Evolutionary conservation across 1,140 invertebrate genomes (phyloP).

Genomic region (Schlechtendalia chinensis): DNA sequence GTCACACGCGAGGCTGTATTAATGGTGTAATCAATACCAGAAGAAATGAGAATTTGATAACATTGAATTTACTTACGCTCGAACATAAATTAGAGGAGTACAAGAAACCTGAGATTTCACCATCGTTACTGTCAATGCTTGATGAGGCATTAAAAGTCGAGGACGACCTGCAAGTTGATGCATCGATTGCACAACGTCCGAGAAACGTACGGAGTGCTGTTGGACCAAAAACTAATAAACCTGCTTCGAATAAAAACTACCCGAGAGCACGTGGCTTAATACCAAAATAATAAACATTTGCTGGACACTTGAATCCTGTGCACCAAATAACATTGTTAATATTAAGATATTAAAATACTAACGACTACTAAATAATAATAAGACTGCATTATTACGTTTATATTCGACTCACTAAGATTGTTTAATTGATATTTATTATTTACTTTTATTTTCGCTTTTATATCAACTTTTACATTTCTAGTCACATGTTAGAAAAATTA

Average conservation of each 20-base stretch:
- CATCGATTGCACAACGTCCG: slow-evolving; percentile 56
- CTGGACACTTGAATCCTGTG: slow-evolving; percentile 27
- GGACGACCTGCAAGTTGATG: slow-evolving; percentile 72
- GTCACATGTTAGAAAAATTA: slow-evolving; percentile 16
- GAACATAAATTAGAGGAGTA: slow-evolving; percentile 77
- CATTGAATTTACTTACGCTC: slow-evolving; percentile 78
- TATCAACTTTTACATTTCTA: slow-evolving; percentile 31
- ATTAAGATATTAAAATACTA: slow-evolving; percentile 26
- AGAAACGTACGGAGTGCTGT: slow-evolving; percentile 39
- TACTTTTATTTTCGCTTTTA: slow-evolving; percentile 22
- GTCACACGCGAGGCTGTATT: slow-evolving; percentile 50
- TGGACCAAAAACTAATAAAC: slow-evolving; percentile 37
- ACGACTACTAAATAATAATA: slow-evolving; percentile 11
- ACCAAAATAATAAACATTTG: slow-evolving; percentile 58
- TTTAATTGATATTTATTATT: slow-evolving; percentile 4
- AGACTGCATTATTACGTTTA: slow-evolving; percentile 36
- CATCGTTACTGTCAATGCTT: slow-evolving; percentile 70
- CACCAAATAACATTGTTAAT: slow-evolving; percentile 33
- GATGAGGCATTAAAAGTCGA: slow-evolving; percentile 71
- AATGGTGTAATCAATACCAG: slow-evolving; percentile 50
- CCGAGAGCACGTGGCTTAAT: slow-evolving; percentile 64
- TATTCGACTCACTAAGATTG: slow-evolving; percentile 17
- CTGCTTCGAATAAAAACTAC: slow-evolving; percentile 55
- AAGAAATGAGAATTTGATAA: slow-evolving; percentile 75
- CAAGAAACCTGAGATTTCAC: slow-evolving; percentile 68